phyloP scores from a whole-genome alignment of 2,797 vertebrate species.

The Scomberomorus guttatus region DNA sequence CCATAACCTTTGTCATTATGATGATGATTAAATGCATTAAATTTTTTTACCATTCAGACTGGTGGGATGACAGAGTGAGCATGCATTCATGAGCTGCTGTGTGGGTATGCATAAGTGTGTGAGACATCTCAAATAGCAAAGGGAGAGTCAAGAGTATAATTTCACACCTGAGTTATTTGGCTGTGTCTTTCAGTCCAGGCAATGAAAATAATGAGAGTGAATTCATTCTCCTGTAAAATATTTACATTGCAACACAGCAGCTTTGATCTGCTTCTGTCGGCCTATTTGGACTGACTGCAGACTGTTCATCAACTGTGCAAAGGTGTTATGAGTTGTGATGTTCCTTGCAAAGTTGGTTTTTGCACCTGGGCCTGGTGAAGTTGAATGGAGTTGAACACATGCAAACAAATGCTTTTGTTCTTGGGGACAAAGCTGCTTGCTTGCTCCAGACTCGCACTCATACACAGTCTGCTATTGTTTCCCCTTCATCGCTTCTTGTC shows the following conservation, averaged over 20 bases:
- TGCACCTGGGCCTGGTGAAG: slow-evolving; percentile 92
- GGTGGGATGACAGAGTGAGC: neutral
- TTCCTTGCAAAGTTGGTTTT: slow-evolving; percentile 79
- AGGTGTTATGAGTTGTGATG: slow-evolving; percentile 84
- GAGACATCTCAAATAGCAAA: neutral
- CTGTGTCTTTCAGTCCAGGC: slow-evolving; percentile 52
- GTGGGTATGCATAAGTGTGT: slow-evolving; percentile 16
- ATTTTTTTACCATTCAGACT: neutral
- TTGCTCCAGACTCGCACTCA: slow-evolving; percentile 84
- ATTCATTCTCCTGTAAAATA: slow-evolving; percentile 74
- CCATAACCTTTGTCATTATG: neutral
- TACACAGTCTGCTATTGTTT: slow-evolving; percentile 92
- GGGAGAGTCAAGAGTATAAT: slow-evolving; percentile 23
- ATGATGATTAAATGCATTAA: neutral
- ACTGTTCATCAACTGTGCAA: slow-evolving; percentile 65
- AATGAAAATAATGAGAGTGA: slow-evolving; percentile 75
- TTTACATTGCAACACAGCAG: slow-evolving; percentile 72
- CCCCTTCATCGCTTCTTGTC: slow-evolving; percentile 93
- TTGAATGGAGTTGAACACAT: slow-evolving; percentile 92
- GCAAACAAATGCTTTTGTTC: slow-evolving; percentile 95
- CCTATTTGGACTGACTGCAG: slow-evolving; percentile 71
- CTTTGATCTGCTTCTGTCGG: slow-evolving; percentile 77
- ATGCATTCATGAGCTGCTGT: neutral
- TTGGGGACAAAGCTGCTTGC: slow-evolving; percentile 87
- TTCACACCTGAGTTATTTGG: slow-evolving; percentile 48